A percentile compares a stretch with the other conserved stretches of the same genome.
Conservation (phyloP, 2,113 vertebrate genomes). For the cat (Felis catus) region DNA sequence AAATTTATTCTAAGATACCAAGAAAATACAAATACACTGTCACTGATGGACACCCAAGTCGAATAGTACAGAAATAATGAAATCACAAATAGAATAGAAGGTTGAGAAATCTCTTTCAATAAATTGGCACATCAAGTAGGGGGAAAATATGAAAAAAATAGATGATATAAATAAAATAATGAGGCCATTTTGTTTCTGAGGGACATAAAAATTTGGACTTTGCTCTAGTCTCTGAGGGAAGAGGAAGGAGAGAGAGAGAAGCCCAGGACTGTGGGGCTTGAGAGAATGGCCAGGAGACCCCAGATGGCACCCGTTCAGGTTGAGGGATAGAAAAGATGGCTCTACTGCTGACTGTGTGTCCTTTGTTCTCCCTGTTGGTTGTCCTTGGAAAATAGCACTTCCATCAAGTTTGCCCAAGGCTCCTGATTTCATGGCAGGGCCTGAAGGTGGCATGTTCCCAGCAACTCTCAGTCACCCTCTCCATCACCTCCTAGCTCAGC, state of each 20-base stretch:
- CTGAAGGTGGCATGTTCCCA: neutral
- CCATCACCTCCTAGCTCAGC: fast-evolving
- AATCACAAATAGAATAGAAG: neutral
- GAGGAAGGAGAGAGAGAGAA: neutral
- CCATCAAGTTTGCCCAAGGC: too few relatives aligned
- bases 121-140: neutral
- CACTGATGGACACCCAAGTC: neutral
- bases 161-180: neutral
- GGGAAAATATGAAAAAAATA: neutral
- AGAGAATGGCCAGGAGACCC: neutral
- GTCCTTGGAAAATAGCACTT: neutral
- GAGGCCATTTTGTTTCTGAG: neutral
- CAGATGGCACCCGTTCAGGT: neutral
- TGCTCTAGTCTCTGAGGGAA: neutral
- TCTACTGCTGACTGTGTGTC: neutral
- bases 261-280: neutral
- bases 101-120: neutral
- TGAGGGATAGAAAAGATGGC: neutral
- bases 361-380: neutral
- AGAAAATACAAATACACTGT: neutral
- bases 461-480: fast-evolving
- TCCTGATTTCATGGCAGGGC: neutral
- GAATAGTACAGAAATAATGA: neutral
- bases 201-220: neutral
- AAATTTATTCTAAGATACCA: neutral